Evolutionary conservation across 2,797 vertebrate genomes (phyloP).

Genomic region (Thamnophis elegans): DNA sequence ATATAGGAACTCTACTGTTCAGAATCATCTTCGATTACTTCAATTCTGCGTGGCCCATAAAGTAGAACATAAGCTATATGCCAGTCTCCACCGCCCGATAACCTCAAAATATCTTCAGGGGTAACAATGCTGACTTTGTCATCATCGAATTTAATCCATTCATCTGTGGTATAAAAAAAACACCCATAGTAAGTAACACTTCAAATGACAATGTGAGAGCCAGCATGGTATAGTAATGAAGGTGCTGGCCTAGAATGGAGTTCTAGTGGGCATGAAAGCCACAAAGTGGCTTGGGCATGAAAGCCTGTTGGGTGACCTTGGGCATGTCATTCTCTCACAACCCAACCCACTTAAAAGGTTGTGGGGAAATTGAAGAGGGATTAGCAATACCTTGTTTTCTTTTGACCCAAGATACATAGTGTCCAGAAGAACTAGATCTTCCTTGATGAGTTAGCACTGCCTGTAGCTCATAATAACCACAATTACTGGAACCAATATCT

Average conservation of each 20-base stretch:
- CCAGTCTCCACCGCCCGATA: conserved; percentile 98
- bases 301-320: neutral
- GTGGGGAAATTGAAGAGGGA: neutral
- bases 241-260: neutral
- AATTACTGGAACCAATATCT: conserved; percentile 96
- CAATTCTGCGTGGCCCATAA: conserved; percentile 92
- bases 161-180: conserved; percentile 75
- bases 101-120: conserved; percentile 93
- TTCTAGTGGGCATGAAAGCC: neutral
- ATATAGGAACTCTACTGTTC: conserved; percentile 83
- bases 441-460: conserved; percentile 97
- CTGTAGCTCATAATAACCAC: conserved; percentile 97
- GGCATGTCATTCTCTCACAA: neutral
- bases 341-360: neutral
- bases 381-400: conserved; percentile 91
- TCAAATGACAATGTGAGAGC: neutral
- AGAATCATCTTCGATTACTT: conserved; percentile 81
- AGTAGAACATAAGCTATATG: conserved; percentile 98
- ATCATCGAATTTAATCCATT: conserved; percentile 99
- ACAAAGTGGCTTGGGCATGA: neutral
- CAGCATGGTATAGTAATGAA: neutral
- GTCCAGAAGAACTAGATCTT: conserved; percentile 96
- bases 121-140: conserved; percentile 97
- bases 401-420: conserved; percentile 98
- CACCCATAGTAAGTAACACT: neutral